Base-by-base conservation (phyloP, 1,140 invertebrate genomes). In the Hirudo medicinalis region DNA sequence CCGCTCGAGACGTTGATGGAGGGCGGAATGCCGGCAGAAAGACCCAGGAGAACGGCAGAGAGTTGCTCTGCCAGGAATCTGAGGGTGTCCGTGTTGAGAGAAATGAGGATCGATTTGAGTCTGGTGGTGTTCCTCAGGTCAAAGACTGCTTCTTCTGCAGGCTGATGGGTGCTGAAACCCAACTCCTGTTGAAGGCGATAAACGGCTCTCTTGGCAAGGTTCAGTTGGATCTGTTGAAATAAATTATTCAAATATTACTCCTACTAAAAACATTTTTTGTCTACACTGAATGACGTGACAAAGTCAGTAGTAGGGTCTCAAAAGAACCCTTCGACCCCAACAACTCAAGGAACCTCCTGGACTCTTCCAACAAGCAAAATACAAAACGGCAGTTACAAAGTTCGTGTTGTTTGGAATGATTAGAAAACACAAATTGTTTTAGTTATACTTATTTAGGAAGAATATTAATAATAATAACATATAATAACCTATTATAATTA, bases 1-100 rank as follows among this genome's bases (percentile, higher is more conserved):
- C 32, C 32, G 32, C 32, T 36, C 32, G 32, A 57, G 29, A 11
- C 57, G 13, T 25, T 20, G 6, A 63, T 11, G 22, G 29, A 63
- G 6, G 29, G 57, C 9, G 22, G 57, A 32, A 63, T 20, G 11
- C 22, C 29, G 0, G 57, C 57, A 11, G 57, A 63, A 20, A 63
- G 57, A 13, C 81, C 80, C 57, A 91, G 81, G 8, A 94, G 80
- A 70, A 90, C 87, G 77, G 92, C 90, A 2, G 92, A 85, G 20
- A 92, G 78, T 74, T 87, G 87, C 81, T 92, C 90, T 5, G 88
- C 87, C 0, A 94, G 85, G 29, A 90, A 86, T 49, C 88, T 84
- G 67, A 92, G 80, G 81, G 92, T 91, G 78, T 92, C 89, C 0
- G 69, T 43, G 75, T 72, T 57, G 75, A 74, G 60, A 76, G 77